Base-by-base conservation (phyloP, 92 coral and sea anemone genomes). In the Paramuricea clavata region DNA sequence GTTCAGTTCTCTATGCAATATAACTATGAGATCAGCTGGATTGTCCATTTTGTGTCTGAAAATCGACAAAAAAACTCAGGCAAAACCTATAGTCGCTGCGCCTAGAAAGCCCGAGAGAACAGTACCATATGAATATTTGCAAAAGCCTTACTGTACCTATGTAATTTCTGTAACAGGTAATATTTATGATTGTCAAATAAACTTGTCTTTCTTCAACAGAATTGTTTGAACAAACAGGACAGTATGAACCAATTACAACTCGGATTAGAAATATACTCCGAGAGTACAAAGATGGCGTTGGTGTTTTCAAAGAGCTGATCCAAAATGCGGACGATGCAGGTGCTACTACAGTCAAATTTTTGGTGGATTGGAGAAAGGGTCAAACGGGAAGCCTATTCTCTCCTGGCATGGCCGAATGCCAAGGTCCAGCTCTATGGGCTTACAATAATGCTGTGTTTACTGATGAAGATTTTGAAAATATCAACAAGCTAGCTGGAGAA, bases 321-420 rank as follows among this genome's bases (percentile, higher is more conserved):
- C 95, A 93, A 81, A 93, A 93, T 76, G 95, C 93, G 31, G 95
- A 93, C 39, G 95, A 93, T 19, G 95, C 95, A 30, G 92, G 95
- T 49, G 95, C 95, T 19, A 90, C 91, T 11, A 93, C 87, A 41
- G 94, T 94, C 23, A 83, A 88, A 74, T 92, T 94, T 86, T 73
- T 92, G 36, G 85, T 94, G 17, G 98, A 94, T 35, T 94, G 98
- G 98, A 90, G 98, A 22, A 74, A 76, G 15, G 95, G 93, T 74
- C 84, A 84, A 17, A 49, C 67, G 0, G 50, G 83, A 32, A 92
- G 59, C 33, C 85, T 94, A 6, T 49, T 94, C 60, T 87, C 95
- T 4, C 69, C 89, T 10, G 90, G 83, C 12, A 91, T 91, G 93
- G 71, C 49, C 17, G 83, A 76, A 21, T 91, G 93, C 30, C 93